Evolutionary conservation across 2,113 vertebrate species (phyloP).

Genomic region (Lipotes vexillifer): DNA sequence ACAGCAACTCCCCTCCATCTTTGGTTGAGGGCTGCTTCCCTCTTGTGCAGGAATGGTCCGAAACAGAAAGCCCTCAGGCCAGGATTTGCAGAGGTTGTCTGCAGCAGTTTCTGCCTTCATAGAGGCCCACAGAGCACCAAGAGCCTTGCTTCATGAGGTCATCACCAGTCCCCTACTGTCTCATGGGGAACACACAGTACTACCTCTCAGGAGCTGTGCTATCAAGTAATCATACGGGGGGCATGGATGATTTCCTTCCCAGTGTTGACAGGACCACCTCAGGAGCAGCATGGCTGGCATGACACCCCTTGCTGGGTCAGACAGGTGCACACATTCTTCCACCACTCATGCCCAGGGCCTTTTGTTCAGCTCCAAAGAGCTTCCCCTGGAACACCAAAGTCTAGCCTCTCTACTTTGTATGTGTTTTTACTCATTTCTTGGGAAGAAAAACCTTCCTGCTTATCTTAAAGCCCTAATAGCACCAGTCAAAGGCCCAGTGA

Average conservation of each 20-base stretch:
- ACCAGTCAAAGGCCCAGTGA: neutral
- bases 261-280: neutral
- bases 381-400: neutral
- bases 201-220: neutral
- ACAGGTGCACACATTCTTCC: neutral
- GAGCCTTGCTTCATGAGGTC: neutral
- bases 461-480: neutral
- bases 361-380: neutral
- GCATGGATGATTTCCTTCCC: neutral
- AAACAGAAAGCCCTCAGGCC: neutral
- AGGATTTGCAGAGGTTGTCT: no score
- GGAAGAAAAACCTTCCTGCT: neutral
- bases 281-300: no score
- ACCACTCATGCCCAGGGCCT: no score
- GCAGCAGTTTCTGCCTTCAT: neutral
- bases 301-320: neutral
- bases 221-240: no score
- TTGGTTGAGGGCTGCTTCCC: neutral
- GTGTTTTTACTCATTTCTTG: neutral
- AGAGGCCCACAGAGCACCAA: neutral
- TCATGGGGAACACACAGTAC: neutral
- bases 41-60: neutral
- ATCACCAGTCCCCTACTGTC: rapidly evolving
- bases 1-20: no score
- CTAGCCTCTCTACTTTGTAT: neutral